Conservation (phyloP, 23 tunicate species). For the Styela plicata region DNA sequence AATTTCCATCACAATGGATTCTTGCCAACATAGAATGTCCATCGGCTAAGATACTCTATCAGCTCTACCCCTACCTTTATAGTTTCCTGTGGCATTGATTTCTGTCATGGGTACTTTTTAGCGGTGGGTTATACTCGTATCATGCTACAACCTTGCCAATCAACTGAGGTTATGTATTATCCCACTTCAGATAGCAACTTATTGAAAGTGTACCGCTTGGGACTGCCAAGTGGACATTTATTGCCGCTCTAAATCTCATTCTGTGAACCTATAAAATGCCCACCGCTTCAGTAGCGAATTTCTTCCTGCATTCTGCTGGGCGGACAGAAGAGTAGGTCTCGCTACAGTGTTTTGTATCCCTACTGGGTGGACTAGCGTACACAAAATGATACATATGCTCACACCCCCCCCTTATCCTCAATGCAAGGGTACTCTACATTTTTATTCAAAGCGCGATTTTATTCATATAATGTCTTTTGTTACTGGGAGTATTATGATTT, state of each 20-base stretch:
- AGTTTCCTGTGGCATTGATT: neutral
- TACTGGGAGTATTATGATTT: too few relatives aligned
- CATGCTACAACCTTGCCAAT: constrained; percentile 5
- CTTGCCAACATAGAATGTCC: constrained; percentile 62
- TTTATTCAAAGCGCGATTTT: neutral
- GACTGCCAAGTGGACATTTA: constrained; percentile 17
- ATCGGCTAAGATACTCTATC: constrained; percentile 63
- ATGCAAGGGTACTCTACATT: constrained; percentile 25
- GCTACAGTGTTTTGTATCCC: too few relatives aligned
- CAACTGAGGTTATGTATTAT: constrained; percentile 3
- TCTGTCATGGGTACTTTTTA: neutral
- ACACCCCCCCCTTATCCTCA: constrained; percentile 27
- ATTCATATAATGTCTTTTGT: neutral
- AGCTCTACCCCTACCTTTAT: constrained; percentile 21
- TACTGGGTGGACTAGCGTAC: too few relatives aligned
- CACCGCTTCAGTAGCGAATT: constrained; percentile 1
- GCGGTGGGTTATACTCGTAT: neutral
- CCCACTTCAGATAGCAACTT: neutral
- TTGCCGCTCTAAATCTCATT: neutral
- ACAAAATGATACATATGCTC: too few relatives aligned
- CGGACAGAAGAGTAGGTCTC: too few relatives aligned
- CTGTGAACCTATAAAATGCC: constrained; percentile 9
- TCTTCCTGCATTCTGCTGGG: constrained; percentile 1
- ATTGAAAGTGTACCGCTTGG: constrained; percentile 3
- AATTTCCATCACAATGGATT: constrained; percentile 29